Base-by-base conservation (phyloP, 2,113 vertebrate species). In the Scomber colias region DNA sequence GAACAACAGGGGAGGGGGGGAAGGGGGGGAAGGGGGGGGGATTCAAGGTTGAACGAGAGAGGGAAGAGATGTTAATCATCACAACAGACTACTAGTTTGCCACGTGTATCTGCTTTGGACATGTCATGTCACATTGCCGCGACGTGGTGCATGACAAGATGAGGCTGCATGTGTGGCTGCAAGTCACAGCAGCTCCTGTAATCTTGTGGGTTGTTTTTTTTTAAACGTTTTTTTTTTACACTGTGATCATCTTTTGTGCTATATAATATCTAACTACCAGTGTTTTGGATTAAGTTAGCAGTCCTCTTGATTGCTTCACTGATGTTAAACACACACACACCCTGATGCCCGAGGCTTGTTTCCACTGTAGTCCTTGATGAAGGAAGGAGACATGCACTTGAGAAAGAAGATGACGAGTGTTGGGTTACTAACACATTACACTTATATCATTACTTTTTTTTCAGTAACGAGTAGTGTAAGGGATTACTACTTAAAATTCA, bases 31-130 rank as follows among this genome's bases (percentile, higher is more conserved):
- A n/a, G n/a, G 21, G 76, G 63, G 13, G 4, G 7, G 44, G 50
- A 57, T 59, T 17, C 59, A 16, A 71, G 83, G 67, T 27, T 51
- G 57, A 81, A 65, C 3, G n/a, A 24, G 16, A 65, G 62, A 61
- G 27, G 30, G 50, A 49, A 19, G 50, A 67, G 71, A 72, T 64
- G 71, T 59, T 77, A 76, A 85, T 85, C 81, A 14, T 17, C 53
- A 55, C 63, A 48, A 15, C 59, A 51, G 53, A 17, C 15, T 2
- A 1, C 24, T 8, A 17, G 27, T 77, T 74, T 5, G 14, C 67
- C 67, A 71, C 13, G 24, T 55, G 14, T 10, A 31, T 62, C 77
- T 49, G 49, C 56, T 21, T 10, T 0, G 9, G 0, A 55, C 59
- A 2, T 64, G 70, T 64, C 72, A 13, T 5, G 51, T 54, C 50